Conservation (phyloP, 2,797 vertebrate genomes). For the Poecilia gillii region DNA sequence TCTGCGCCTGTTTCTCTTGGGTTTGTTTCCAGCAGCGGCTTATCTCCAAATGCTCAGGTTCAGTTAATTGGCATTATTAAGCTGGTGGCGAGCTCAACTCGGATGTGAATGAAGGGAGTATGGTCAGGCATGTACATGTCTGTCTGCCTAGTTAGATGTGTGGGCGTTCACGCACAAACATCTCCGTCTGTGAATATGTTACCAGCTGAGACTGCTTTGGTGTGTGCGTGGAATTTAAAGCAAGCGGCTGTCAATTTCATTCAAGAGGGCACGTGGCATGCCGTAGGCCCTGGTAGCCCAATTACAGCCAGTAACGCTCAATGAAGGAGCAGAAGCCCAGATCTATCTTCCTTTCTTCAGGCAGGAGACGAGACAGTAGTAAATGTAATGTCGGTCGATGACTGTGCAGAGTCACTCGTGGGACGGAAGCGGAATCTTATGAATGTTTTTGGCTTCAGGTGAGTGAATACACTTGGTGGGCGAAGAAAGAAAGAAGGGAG, state of each 20-base stretch:
- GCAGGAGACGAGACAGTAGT: conserved; percentile 44
- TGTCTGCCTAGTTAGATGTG: conserved; percentile 13
- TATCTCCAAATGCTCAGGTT: conserved; percentile 75
- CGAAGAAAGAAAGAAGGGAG: conserved; percentile 32
- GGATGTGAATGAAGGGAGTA: conserved; percentile 44
- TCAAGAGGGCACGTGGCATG: conserved; percentile 64
- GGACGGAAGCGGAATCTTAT: conserved; percentile 29
- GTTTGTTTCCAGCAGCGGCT: conserved; percentile 62
- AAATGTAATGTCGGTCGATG: conserved; percentile 67
- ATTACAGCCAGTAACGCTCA: conserved; percentile 74
- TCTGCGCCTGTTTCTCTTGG: conserved; percentile 49
- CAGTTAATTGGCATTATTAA: conserved; percentile 80
- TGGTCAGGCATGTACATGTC: conserved; percentile 29
- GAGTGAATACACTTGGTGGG: conserved; percentile 37
- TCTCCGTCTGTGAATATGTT: conserved; percentile 43
- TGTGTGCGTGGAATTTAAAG: conserved; percentile 71
- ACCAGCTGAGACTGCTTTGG: conserved; percentile 38
- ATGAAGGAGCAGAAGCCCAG: conserved; percentile 48
- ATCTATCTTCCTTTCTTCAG: conserved; percentile 64
- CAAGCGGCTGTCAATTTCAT: conserved; percentile 79
- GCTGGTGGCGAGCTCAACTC: conserved; percentile 52
- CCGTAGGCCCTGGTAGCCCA: conserved; percentile 77
- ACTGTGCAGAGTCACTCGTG: conserved; percentile 49
- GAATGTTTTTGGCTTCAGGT: conserved; percentile 28
- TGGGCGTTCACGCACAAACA: conserved; percentile 29